Conservation (phyloP, 2,888 invertebrate genomes). For the Ophion obscuratus region DNA sequence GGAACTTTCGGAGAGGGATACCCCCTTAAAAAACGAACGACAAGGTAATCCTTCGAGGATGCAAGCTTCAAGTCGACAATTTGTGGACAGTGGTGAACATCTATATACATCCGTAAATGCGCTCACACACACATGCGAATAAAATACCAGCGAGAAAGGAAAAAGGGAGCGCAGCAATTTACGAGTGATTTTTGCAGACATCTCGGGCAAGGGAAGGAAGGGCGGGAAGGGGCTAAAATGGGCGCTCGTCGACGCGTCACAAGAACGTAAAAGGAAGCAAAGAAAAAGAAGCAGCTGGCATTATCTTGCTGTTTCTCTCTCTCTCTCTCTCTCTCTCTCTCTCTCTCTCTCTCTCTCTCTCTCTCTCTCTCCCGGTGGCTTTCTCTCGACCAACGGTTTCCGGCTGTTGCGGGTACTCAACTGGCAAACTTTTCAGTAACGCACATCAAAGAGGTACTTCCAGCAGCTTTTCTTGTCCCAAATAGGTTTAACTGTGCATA, state of each 20-base stretch:
- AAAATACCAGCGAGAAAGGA: constrained; percentile 35
- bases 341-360: constrained; percentile 5
- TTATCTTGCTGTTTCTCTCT: constrained; percentile 24
- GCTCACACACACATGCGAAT: background rate
- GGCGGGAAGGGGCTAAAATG: constrained; percentile 15
- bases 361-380: no score
- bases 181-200: constrained; percentile 54
- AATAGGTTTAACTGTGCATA: no score
- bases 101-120: background rate
- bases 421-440: constrained; percentile 16
- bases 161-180: constrained; percentile 41
- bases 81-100: no score
- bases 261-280: constrained; percentile 61
- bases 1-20: no score
- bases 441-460: background rate
- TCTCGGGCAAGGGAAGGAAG: constrained; percentile 21
- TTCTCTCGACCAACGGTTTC: background rate
- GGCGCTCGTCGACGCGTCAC: constrained; percentile 49
- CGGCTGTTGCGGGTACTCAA: background rate
- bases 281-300: constrained; percentile 58
- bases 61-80: no score
- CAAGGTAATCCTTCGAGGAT: no score
- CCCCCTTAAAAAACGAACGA: no score
- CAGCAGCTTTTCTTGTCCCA: no score
- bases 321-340: background rate